Conservation (phyloP, 2,888 invertebrate genomes). For the Cryptus armator region DNA sequence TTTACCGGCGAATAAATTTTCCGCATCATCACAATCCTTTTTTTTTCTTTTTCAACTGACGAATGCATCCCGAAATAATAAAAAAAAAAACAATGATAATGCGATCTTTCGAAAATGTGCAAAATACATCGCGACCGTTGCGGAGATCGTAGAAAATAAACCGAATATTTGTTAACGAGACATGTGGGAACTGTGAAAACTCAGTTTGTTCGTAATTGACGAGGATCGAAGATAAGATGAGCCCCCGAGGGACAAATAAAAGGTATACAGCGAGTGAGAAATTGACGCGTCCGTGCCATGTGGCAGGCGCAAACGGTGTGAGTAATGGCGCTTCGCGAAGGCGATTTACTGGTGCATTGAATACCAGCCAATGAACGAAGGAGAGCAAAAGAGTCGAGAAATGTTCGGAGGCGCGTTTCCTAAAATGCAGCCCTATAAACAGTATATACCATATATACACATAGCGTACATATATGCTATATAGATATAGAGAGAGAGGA, state of each 20-base stretch:
- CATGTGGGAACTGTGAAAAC: conserved; percentile 16
- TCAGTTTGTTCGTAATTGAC: background rate
- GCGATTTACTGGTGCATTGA: conserved; percentile 23
- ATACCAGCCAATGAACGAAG: background rate
- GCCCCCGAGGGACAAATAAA: background rate
- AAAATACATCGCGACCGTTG: background rate
- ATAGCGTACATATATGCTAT: background rate
- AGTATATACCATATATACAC: too few relatives aligned
- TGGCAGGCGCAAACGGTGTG: conserved; percentile 81
- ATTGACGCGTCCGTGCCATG: conserved; percentile 75
- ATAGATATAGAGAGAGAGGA: background rate
- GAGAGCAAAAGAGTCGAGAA: background rate
- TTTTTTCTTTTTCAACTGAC: too few relatives aligned
- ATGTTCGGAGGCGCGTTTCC: background rate
- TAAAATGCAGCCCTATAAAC: background rate
- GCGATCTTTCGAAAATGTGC: too few relatives aligned
- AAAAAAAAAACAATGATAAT: too few relatives aligned
- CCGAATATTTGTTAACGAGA: background rate
- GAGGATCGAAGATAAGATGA: background rate
- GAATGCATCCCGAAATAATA: too few relatives aligned
- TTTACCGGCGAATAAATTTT: too few relatives aligned
- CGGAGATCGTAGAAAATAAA: background rate
- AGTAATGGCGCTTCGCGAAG: conserved; percentile 78
- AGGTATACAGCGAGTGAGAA: conserved; percentile 44
- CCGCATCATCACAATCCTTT: too few relatives aligned